Base-by-base conservation (phyloP, 1,140 invertebrate genomes). In the Papilio dardanus region DNA sequence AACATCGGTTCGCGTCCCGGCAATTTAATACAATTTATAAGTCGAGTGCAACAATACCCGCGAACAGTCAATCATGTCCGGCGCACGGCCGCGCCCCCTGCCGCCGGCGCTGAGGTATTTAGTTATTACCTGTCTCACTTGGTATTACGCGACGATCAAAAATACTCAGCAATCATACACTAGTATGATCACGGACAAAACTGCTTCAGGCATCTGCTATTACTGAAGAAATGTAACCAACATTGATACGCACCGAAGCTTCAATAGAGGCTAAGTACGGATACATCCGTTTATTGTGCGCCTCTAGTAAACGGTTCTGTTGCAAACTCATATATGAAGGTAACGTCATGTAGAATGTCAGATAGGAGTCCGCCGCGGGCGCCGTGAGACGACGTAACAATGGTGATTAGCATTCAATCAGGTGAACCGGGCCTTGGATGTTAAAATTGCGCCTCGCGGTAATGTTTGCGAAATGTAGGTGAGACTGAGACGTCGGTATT, bases 21-120 rank as follows among this genome's bases (percentile, higher is more conserved):
- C 71, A 73, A 73, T 73, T 73, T 73, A 73, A 73, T 73, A 73
- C 46, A 73, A 73, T 73, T 73, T 73, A 73, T 73, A 73, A 73
- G 71, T 73, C n/a, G 46, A 50, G 28, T 54, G 46, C 71, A 73
- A 73, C 71, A 73, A 54, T 73, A 73, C 42, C 40, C 21, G 69
- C 40, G 40, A 50, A 71, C 24, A 50, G 69, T 71, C 69, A 71
- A 71, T 71, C 69, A 50, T 50, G 69, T 71, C 40, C 69, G 69
- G 21, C 42, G 69, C 24, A 50, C 69, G 67, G 28, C 21, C 33
- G 42, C 69, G 69, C 40, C 69, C 28, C 37, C 24, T 42, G 69
- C 69, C 69, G 24, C 21, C 28, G 42, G 69, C 69, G 3, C 5
- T 14, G 24, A 24, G 19, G 31, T 71, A 50, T 71, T 69, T 69